These are phyloP conservation scores for Chironomus tentans DNA, from an alignment of 2,888 invertebrate species.

Conservation along the genomic window DNA sequence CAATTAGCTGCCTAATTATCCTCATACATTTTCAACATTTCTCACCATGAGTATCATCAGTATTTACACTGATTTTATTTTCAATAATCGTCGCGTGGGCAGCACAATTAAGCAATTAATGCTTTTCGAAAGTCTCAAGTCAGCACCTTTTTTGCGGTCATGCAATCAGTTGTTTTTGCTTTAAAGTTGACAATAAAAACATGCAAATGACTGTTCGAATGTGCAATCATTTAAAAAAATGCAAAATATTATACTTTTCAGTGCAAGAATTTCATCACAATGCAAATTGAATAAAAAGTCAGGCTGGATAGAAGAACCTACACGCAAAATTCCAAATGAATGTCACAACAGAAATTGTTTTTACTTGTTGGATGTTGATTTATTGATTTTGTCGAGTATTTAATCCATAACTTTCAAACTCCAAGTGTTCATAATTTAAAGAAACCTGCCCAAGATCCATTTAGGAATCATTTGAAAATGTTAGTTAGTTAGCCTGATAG, in stretches of 20 bases:
- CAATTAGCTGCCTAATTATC: too few species aligned
- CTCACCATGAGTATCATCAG: too few species aligned
- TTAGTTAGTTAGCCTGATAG: too few species aligned
- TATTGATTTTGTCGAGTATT: too few species aligned
- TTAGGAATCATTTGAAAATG: too few species aligned
- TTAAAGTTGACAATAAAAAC: neutral
- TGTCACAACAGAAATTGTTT: neutral
- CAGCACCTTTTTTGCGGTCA: neutral
- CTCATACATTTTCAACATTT: too few species aligned
- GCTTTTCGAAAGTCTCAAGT: neutral
- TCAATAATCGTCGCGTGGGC: neutral
- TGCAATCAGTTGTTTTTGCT: neutral
- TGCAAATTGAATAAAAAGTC: neutral
- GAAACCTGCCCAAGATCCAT: too few species aligned
- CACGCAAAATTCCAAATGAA: neutral
- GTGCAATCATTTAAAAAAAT: neutral
- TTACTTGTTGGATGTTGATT: neutral
- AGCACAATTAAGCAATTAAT: constrained; percentile 3
- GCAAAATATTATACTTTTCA: neutral
- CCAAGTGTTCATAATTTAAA: too few species aligned
- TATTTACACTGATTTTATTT: too few species aligned
- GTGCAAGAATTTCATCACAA: neutral
- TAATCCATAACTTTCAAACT: too few species aligned
- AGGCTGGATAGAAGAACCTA: neutral
- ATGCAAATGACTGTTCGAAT: neutral